Percentiles rank a stretch among this genome's conserved stretches.
Conservation (phyloP, 2,797 vertebrate genomes). For the Pelobates cultripes region DNA sequence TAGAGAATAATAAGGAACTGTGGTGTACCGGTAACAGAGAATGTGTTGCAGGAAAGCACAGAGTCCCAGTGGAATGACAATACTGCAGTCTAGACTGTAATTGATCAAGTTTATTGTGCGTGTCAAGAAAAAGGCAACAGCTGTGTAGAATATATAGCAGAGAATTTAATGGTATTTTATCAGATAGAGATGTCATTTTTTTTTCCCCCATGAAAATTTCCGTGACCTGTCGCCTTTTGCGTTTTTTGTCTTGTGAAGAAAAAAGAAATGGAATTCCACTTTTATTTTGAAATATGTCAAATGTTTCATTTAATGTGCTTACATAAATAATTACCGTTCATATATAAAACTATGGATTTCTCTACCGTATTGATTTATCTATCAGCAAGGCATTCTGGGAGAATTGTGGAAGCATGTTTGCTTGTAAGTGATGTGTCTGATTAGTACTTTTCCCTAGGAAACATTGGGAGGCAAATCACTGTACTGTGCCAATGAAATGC, state of each 20-base stretch:
- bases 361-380: too few species aligned
- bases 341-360: too few species aligned
- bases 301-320: too few species aligned
- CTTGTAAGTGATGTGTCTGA: too few species aligned
- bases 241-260: background rate
- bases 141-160: conserved; percentile 34
- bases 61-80: conserved; percentile 29
- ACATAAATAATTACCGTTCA: too few species aligned
- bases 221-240: background rate
- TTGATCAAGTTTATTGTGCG: conserved; percentile 41
- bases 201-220: background rate
- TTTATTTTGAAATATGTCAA: background rate
- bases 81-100: conserved; percentile 47
- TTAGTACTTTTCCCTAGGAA: too few species aligned
- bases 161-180: conserved; percentile 17
- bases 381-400: too few species aligned
- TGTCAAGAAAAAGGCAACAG: conserved; percentile 31
- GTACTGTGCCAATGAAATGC: too few species aligned
- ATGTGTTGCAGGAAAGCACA: conserved; percentile 33
- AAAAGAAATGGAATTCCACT: background rate
- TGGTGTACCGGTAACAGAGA: conserved; percentile 23
- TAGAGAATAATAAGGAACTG: conserved; percentile 23
- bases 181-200: conserved; percentile 21
- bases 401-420: too few species aligned
- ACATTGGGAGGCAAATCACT: too few species aligned